A percentile compares a stretch with the other conserved stretches of the same genome.
Conservation (phyloP, 2,797 vertebrate genomes). For the Alauda arvensis region DNA sequence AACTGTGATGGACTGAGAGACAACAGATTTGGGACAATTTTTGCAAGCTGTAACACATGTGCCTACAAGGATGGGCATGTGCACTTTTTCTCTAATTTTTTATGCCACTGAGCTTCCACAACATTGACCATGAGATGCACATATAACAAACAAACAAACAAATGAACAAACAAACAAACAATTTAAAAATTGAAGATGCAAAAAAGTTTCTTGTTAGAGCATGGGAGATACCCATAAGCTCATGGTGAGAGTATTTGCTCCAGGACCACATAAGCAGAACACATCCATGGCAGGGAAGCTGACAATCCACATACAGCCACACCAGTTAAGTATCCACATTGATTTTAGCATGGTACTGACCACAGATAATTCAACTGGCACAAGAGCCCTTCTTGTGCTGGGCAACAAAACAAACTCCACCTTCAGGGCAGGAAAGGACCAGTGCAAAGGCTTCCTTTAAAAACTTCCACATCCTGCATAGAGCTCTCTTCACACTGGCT, state of each 20-base stretch:
- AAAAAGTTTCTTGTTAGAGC: background rate
- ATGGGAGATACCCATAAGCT: background rate
- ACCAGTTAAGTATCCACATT: rapidly evolving
- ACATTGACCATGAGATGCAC: background rate
- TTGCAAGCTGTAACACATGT: background rate
- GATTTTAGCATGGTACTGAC: background rate
- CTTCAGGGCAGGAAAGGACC: background rate
- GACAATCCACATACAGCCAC: background rate
- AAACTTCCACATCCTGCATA: background rate
- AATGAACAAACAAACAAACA: too few species aligned
- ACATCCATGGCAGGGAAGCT: rapidly evolving
- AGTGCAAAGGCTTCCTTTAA: background rate
- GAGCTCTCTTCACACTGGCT: background rate
- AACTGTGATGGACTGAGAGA: background rate
- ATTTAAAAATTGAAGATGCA: background rate
- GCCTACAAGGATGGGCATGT: rapidly evolving
- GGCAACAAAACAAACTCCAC: background rate
- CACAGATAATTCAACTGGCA: background rate
- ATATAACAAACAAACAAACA: background rate
- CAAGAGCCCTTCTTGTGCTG: background rate
- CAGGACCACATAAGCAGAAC: rapidly evolving
- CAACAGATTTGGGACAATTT: background rate
- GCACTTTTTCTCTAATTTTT: background rate
- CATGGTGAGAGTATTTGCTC: background rate
- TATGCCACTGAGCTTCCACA: background rate